Percentiles rank a stretch among this genome's conserved stretches.
Conservation (phyloP, 2,797 vertebrate species). For the Pangasius krempfi region DNA sequence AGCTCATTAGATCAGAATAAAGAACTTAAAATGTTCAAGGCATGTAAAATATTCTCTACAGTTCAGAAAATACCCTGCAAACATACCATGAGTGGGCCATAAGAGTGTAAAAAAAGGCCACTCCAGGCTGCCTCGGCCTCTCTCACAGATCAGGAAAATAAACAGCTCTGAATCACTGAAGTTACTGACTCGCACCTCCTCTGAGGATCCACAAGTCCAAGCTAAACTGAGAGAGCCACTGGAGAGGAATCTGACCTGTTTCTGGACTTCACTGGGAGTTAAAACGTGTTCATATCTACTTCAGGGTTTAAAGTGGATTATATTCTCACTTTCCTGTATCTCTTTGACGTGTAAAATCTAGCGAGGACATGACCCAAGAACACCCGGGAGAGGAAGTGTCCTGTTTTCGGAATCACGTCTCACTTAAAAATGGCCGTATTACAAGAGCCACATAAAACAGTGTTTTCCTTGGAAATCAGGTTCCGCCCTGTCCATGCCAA, state of each 20-base stretch:
- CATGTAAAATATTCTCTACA: background rate
- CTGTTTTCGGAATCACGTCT: slow-evolving; percentile 58
- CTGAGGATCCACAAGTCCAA: slow-evolving; percentile 31
- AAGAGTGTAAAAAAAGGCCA: slow-evolving; percentile 36
- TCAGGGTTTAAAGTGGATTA: slow-evolving; percentile 27
- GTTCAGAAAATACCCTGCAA: slow-evolving; percentile 10
- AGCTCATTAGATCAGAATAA: background rate
- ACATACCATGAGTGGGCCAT: slow-evolving; percentile 6
- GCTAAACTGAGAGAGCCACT: slow-evolving; percentile 29
- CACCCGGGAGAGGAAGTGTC: slow-evolving; percentile 55
- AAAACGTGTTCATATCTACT: slow-evolving; percentile 23
- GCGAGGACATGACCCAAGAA: slow-evolving; percentile 31
- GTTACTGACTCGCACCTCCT: slow-evolving; percentile 45
- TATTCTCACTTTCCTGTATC: slow-evolving; percentile 29
- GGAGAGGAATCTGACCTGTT: slow-evolving; percentile 36
- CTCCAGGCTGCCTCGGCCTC: slow-evolving; percentile 45
- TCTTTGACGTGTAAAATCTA: slow-evolving; percentile 20
- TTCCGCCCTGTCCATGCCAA: slow-evolving; percentile 47
- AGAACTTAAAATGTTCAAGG: background rate
- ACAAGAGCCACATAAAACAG: slow-evolving; percentile 56
- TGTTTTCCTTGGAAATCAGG: slow-evolving; percentile 59
- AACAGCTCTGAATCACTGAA: slow-evolving; percentile 58
- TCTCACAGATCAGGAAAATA: slow-evolving; percentile 56
- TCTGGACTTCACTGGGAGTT: background rate
- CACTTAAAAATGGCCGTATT: slow-evolving; percentile 45